Base-by-base conservation (phyloP, 2,888 invertebrate species). In the Microchrysa polita region DNA sequence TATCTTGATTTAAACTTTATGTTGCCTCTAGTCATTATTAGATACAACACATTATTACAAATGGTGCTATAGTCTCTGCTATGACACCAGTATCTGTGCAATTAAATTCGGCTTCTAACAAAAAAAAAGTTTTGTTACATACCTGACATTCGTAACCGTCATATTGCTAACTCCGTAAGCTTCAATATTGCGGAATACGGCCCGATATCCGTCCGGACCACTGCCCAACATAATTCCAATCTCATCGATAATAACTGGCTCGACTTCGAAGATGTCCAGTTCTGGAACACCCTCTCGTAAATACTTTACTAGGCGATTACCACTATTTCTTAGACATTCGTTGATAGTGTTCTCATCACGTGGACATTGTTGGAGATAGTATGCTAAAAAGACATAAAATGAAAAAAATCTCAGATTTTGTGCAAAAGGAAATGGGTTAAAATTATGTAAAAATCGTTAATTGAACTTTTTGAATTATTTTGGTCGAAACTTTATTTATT, bases 231-330 rank as follows among this genome's bases (percentile, higher is more conserved):
- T 89, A 77, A 94, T 91, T 44, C 93, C 91, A 74, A 94, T 89
- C 83, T 94, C 93, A 81, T 94, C 94, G 73, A 94, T 90, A n/a
- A 92, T 84, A 73, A 94, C 91, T 0, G 93, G 93, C 80, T 94
- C 94, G 2, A 93, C 89, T 86, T 91, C 89, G 79, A 87, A 87
- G 61, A 92, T 87, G 59, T 90, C 91, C 52, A 93, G 83, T 81
- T 93, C 92, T 0, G 92, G 92, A 77, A 93, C 89, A 77, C 94
- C 94, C 75, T 89, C 86, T 75, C 90, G 89, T 80, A 94, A 88
- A 79, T 90, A 89, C 73, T 90, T 89, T 7, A 92, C 88, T 73
- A 94, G 87, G 72, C 88, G 88, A 82, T 94, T 94, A 78, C 93
- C 93, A 74, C 92, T 91, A 77, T 90, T 89, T 69, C 90, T 87